Percentiles rank a stretch among this genome's conserved stretches.
Evolutionary conservation across 2,113 vertebrate species (phyloP).

Genomic region (Xenopus borealis): DNA sequence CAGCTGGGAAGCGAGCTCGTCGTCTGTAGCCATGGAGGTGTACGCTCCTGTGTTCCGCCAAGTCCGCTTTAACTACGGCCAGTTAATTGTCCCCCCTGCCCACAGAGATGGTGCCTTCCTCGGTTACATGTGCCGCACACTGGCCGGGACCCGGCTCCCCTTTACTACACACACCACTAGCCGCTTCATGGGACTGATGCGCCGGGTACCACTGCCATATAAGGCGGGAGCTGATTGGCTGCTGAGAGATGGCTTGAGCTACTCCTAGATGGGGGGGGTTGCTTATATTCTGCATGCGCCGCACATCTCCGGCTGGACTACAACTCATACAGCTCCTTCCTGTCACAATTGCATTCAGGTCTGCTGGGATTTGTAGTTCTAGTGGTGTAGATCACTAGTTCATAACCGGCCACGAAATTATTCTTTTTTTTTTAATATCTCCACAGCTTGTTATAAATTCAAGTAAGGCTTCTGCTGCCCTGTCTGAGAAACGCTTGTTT

Average conservation of each 20-base stretch:
- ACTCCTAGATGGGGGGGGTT: neutral
- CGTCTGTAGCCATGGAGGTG: conserved; percentile 72
- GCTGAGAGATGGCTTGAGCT: neutral
- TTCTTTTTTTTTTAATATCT: too few relatives aligned
- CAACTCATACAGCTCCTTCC: too few relatives aligned
- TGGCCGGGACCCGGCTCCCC: neutral
- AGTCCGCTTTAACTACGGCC: neutral
- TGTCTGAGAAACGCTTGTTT: too few relatives aligned
- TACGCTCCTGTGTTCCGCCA: conserved; percentile 14
- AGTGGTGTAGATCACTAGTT: too few relatives aligned
- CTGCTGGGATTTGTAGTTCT: too few relatives aligned
- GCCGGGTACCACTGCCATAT: conserved; percentile 2
- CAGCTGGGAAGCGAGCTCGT: conserved; percentile 79
- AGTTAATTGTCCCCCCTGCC: neutral
- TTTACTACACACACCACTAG: neutral
- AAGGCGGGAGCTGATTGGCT: neutral
- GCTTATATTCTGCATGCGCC: neutral
- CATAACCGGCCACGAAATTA: too few relatives aligned
- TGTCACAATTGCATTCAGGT: too few relatives aligned
- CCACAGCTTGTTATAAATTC: too few relatives aligned
- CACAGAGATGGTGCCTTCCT: neutral
- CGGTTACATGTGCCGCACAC: neutral
- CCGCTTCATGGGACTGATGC: conserved; percentile 18
- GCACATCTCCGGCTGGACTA: neutral
- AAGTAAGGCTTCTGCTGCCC: too few relatives aligned